Conservation (phyloP, 2,797 vertebrate genomes). For the Darevskia mixta region DNA sequence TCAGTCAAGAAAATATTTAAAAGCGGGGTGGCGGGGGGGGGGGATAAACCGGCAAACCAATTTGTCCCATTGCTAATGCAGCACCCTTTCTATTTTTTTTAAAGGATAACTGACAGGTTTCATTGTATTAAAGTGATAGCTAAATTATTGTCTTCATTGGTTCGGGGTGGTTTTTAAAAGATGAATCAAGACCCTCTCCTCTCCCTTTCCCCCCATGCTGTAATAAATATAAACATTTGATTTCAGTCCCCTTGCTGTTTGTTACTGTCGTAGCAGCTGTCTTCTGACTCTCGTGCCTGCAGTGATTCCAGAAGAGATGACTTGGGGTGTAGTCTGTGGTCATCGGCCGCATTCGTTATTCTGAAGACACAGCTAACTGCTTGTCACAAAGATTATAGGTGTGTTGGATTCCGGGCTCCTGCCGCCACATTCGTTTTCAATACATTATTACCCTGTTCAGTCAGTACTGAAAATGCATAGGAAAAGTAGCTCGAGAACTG, state of each 20-base stretch:
- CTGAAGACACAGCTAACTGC: background rate
- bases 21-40: background rate
- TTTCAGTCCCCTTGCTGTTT: conserved; percentile 61
- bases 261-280: conserved; percentile 47
- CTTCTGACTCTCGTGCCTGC: background rate
- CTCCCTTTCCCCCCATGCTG: conserved; percentile 63
- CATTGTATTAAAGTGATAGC: conserved; percentile 77
- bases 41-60: conserved; percentile 19
- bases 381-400: background rate
- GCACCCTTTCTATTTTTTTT: conserved; percentile 37
- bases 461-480: background rate
- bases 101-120: conserved; percentile 64
- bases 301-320: background rate
- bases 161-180: conserved; percentile 76
- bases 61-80: conserved; percentile 48
- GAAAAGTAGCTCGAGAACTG: background rate
- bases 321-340: background rate
- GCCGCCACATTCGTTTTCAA: background rate
- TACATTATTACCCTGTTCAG: background rate
- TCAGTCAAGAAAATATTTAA: conserved; percentile 68
- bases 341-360: background rate
- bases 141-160: conserved; percentile 81
- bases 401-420: background rate
- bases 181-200: conserved; percentile 70
- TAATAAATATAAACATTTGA: conserved; percentile 80